phyloP scores from a whole-genome alignment of 2,888 invertebrate genomes.

The Acleris literana region DNA sequence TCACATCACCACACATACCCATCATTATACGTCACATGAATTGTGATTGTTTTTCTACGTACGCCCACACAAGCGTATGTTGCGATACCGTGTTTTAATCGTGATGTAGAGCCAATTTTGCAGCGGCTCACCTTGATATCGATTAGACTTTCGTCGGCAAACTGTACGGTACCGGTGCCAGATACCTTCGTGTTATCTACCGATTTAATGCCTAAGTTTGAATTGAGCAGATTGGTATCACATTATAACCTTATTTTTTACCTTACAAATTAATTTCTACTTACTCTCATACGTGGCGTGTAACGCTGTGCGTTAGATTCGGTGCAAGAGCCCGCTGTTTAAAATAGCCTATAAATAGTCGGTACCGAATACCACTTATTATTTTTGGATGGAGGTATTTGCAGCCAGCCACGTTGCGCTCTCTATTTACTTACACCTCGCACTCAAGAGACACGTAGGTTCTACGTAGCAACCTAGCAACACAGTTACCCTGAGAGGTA shows the following conservation, averaged over 20 bases:
- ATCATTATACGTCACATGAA: conserved; percentile 2
- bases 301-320: conserved; percentile 33
- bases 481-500: too few species aligned
- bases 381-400: conserved; percentile 40
- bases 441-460: too few species aligned
- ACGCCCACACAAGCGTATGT: not conserved
- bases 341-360: conserved; percentile 62
- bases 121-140: conserved; percentile 69
- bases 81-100: conserved; percentile 36
- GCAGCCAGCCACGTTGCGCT: conserved; percentile 7
- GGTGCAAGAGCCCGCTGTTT: conserved; percentile 52
- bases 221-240: too few species aligned
- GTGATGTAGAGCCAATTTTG: conserved; percentile 56
- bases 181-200: conserved; percentile 23
- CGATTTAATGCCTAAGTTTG: too few species aligned
- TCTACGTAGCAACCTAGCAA: too few species aligned
- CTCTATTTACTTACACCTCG: conserved; percentile 1
- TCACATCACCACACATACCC: too few species aligned
- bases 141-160: conserved; percentile 57
- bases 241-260: too few species aligned
- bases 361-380: conserved; percentile 56
- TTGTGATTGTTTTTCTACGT: not conserved
- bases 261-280: too few species aligned
- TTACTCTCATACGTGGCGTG: not conserved
- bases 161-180: conserved; percentile 14